Evolutionary conservation across 2,113 vertebrate genomes (phyloP).

Genomic region (Cathartes aura): DNA sequence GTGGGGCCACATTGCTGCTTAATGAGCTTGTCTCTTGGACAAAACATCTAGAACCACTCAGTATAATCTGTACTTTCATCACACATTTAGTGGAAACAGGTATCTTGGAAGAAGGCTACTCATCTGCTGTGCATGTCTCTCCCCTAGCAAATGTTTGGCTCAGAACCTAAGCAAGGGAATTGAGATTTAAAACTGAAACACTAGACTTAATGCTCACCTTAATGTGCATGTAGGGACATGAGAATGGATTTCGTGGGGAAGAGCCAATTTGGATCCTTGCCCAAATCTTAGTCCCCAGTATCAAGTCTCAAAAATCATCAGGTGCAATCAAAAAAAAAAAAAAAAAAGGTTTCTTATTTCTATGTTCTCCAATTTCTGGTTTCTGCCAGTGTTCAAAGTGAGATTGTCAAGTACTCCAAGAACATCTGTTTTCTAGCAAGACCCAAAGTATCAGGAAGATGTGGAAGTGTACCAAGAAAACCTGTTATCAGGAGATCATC

Average conservation of each 20-base stretch:
- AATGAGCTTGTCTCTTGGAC: not conserved
- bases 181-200: slow-evolving; percentile 21
- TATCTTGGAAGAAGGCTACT: not conserved
- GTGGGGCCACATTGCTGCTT: not conserved
- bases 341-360: not conserved
- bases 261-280: slow-evolving; percentile 20
- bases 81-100: not conserved
- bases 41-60: not conserved
- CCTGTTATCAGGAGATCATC: not conserved
- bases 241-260: slow-evolving; percentile 17
- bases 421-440: slow-evolving; percentile 57
- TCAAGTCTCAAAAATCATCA: not conserved
- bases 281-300: not conserved
- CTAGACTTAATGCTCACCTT: not conserved
- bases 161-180: not conserved
- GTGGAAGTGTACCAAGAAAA: not conserved
- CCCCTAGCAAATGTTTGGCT: slow-evolving; percentile 7
- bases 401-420: not conserved
- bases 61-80: not conserved
- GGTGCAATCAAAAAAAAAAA: not conserved
- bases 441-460: not conserved
- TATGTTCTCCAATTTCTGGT: not conserved
- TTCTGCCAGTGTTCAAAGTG: not conserved
- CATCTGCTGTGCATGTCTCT: not conserved
- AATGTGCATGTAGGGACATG: not conserved